Percentiles rank a stretch among this genome's conserved stretches.
These are phyloP conservation scores for Callionymus lyra DNA, from an alignment of 2,113 vertebrate genomes.

Conservation along the genomic window DNA sequence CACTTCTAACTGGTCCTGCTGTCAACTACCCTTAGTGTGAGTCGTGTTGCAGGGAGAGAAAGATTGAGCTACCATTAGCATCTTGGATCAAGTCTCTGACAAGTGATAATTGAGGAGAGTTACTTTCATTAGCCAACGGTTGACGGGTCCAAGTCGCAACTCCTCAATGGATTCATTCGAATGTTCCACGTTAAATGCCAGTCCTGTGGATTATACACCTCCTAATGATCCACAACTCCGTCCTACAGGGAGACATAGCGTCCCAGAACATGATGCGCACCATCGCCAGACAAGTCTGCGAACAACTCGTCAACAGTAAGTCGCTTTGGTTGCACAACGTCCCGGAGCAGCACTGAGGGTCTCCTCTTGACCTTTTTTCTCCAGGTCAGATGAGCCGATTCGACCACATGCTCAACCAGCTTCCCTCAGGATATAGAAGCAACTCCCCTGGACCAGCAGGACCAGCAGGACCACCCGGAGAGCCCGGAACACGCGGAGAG, in stretches of 20 bases:
- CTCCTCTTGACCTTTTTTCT: conserved; percentile 5
- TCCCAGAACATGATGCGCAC: conserved; percentile 97
- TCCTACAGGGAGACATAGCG: conserved; percentile 83
- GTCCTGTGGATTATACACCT: no score
- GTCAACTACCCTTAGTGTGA: no score
- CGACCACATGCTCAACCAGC: conserved; percentile 93
- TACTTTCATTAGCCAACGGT: no score
- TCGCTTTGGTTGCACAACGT: not conserved
- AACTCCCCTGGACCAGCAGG: conserved; percentile 84
- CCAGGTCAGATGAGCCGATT: conserved; percentile 92
- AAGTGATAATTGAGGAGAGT: no score
- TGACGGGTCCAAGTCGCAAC: no score
- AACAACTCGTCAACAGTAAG: conserved; percentile 93
- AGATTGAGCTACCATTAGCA: no score
- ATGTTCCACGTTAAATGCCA: no score
- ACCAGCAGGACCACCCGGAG: conserved; percentile 82
- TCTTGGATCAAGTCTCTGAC: no score
- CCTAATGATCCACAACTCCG: no score
- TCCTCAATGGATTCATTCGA: no score
- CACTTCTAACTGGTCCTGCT: no score
- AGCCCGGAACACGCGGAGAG: conserved; percentile 78
- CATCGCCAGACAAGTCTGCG: conserved; percentile 98
- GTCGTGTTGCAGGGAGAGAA: no score
- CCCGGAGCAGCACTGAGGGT: not conserved
- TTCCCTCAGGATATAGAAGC: conserved; percentile 87